Conservation (phyloP, 1,140 invertebrate genomes). For the Psilanteris sp. region DNA sequence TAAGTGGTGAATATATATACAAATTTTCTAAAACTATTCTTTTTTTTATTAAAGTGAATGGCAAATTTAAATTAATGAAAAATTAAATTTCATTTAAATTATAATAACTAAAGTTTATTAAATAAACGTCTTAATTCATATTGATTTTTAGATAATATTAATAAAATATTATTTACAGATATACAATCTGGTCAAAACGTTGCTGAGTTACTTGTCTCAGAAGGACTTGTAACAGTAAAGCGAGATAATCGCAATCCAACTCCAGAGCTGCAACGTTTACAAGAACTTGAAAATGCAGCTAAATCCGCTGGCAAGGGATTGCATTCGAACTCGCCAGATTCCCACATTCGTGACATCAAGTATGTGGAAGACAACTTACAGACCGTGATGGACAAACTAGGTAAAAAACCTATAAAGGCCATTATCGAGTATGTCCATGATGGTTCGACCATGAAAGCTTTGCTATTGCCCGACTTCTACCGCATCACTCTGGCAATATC, state of each 20-base stretch:
- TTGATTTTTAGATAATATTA: too few relatives aligned
- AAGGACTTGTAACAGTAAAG: slow-evolving; percentile 93
- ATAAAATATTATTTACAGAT: slow-evolving; percentile 78
- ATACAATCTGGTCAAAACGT: slow-evolving; percentile 89
- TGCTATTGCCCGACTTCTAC: slow-evolving; percentile 92
- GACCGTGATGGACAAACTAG: slow-evolving; percentile 89
- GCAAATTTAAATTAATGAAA: too few relatives aligned
- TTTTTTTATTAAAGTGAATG: too few relatives aligned
- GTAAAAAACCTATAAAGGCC: slow-evolving; percentile 89
- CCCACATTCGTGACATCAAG: slow-evolving; percentile 91
- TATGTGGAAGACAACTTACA: slow-evolving; percentile 92
- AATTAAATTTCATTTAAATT: too few relatives aligned
- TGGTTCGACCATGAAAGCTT: slow-evolving; percentile 95
- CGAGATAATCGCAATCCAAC: slow-evolving; percentile 85
- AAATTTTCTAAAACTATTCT: too few relatives aligned
- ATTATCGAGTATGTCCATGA: slow-evolving; percentile 97
- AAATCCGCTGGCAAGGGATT: slow-evolving; percentile 93
- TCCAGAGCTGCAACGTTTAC: slow-evolving; percentile 84
- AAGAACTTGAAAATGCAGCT: slow-evolving; percentile 94
- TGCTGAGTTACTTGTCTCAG: slow-evolving; percentile 90
- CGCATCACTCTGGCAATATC: slow-evolving; percentile 96
- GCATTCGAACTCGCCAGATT: slow-evolving; percentile 82
- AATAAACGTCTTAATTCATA: too few relatives aligned
- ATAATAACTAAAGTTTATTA: too few relatives aligned
- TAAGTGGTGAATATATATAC: too few relatives aligned